Evolutionary conservation across 2,113 vertebrate species (phyloP).

Genomic region (Dinomys branickii): DNA sequence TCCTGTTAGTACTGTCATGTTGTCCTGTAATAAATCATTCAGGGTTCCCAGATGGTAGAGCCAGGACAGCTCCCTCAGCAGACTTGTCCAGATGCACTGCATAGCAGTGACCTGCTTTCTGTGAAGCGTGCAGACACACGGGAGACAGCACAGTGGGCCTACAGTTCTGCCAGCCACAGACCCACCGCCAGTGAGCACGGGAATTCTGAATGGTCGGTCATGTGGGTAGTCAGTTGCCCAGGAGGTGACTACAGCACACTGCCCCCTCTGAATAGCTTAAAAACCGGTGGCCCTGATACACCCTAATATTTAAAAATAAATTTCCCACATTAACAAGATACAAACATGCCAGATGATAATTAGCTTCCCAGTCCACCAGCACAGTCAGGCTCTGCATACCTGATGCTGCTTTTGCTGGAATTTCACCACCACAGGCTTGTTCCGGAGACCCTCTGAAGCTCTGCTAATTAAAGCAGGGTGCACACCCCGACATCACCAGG

Average conservation of each 20-base stretch:
- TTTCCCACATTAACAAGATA: not conserved
- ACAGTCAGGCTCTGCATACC: not conserved
- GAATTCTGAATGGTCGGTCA: too few relatives aligned
- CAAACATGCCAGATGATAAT: not conserved
- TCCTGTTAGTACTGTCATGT: not conserved
- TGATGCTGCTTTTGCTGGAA: not conserved
- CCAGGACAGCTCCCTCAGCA: too few relatives aligned
- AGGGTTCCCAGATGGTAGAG: not conserved
- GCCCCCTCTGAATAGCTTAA: not conserved
- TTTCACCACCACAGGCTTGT: not conserved
- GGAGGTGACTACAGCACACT: not conserved
- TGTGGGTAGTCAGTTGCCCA: too few relatives aligned
- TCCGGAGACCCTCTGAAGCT: not conserved
- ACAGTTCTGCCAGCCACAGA: not conserved
- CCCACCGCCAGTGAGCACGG: not conserved
- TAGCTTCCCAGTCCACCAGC: not conserved
- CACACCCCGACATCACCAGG: not conserved
- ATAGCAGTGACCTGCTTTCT: not conserved
- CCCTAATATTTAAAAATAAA: not conserved
- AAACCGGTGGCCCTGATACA: not conserved
- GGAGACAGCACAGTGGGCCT: not conserved
- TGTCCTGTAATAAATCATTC: not conserved
- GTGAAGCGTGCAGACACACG: accelerated
- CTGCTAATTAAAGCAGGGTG: not conserved
- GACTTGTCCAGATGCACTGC: not conserved